Conservation (phyloP, 2,113 vertebrate species). For the Hippocampus zosterae region DNA sequence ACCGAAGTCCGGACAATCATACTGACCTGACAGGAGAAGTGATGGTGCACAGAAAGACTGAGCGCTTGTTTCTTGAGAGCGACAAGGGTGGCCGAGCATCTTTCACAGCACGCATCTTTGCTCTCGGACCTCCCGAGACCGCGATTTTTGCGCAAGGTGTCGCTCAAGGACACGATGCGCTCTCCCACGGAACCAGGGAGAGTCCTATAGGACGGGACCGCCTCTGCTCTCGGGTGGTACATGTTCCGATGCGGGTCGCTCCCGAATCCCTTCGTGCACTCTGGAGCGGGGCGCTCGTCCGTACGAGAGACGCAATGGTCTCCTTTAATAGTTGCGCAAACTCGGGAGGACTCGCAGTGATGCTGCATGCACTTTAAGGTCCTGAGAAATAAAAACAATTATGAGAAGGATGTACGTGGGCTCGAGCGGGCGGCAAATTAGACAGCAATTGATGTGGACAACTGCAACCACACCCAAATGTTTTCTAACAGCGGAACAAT, state of each 20-base stretch:
- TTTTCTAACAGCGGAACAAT: conserved; percentile 18
- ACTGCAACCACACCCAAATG: conserved; percentile 61
- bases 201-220: conserved; percentile 80
- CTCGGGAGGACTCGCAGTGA: conserved; percentile 71
- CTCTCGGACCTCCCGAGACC: conserved; percentile 78
- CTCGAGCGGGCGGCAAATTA: conserved; percentile 27
- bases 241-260: conserved; percentile 77
- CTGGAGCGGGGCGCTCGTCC: conserved; percentile 76
- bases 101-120: conserved; percentile 83
- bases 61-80: conserved; percentile 90
- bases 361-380: conserved; percentile 73
- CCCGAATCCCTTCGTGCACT: conserved; percentile 78
- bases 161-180: conserved; percentile 78
- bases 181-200: conserved; percentile 77
- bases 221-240: conserved; percentile 78
- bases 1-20: background rate
- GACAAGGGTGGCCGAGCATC: conserved; percentile 86
- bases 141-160: conserved; percentile 64
- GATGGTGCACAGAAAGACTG: conserved; percentile 83
- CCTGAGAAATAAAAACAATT: conserved; percentile 60
- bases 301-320: conserved; percentile 46
- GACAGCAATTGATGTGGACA: conserved; percentile 36
- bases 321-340: conserved; percentile 51
- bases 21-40: conserved; percentile 82
- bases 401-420: conserved; percentile 33